A percentile compares a stretch with the other conserved stretches of the same genome.
Evolutionary conservation across 1,140 invertebrate species (phyloP).

Genomic region (Sycophila sp.): DNA sequence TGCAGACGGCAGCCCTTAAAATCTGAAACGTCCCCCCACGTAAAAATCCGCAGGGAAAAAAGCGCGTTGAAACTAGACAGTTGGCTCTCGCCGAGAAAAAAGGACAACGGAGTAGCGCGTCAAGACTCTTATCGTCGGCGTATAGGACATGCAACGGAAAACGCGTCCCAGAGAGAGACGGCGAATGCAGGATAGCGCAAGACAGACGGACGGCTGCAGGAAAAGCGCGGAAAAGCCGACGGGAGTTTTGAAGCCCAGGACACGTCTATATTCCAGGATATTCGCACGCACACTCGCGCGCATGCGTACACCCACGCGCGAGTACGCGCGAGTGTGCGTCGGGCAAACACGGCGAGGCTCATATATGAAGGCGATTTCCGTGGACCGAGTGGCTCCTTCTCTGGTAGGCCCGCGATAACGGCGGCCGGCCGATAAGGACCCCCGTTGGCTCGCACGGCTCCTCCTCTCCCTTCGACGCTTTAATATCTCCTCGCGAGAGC

Average conservation of each 20-base stretch:
- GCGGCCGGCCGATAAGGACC: constrained; percentile 53
- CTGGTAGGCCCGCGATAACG: constrained; percentile 19
- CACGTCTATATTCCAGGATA: no score
- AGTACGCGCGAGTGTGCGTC: neutral
- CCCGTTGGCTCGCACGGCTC: constrained; percentile 29
- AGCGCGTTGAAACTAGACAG: no score
- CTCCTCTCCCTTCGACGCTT: constrained; percentile 49
- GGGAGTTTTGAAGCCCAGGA: no score
- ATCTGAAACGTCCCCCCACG: no score
- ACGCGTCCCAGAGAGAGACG: no score
- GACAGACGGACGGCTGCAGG: no score
- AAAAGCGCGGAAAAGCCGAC: no score
- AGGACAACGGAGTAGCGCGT: neutral
- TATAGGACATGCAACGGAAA: neutral
- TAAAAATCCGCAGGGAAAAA: no score
- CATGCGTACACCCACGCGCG: neutral
- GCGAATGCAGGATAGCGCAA: neutral
- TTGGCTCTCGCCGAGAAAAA: no score
- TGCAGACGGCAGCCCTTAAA: no score
- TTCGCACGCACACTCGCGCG: neutral
- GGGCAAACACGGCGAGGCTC: constrained; percentile 5
- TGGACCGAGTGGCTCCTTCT: constrained; percentile 30
- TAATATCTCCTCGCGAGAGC: constrained; percentile 51
- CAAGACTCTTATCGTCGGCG: neutral
- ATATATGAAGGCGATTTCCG: constrained; percentile 19